A percentile compares a stretch with the other conserved stretches of the same genome.
Evolutionary conservation across 2,113 vertebrate genomes (phyloP).

Genomic region (Mesembrinibis cayennensis): DNA sequence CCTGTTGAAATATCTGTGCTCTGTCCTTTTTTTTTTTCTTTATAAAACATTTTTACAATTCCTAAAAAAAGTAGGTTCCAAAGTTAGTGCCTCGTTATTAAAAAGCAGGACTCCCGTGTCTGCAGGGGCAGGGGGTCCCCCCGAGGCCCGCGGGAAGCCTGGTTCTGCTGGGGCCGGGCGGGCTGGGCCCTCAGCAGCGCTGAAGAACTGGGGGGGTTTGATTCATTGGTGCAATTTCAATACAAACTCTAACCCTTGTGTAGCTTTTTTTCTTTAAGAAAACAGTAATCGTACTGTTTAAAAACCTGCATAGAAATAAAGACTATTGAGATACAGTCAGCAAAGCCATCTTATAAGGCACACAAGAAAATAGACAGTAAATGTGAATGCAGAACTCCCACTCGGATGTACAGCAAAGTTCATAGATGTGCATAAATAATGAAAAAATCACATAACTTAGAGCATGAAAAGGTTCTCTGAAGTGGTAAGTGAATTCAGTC

Average conservation of each 20-base stretch:
- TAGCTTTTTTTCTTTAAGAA: slow-evolving; percentile 68
- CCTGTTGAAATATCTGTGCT: slow-evolving; percentile 55
- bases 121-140: not conserved
- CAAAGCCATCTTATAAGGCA: slow-evolving; percentile 85
- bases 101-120: slow-evolving; percentile 31
- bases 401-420: slow-evolving; percentile 79
- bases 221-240: slow-evolving; percentile 65
- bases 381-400: slow-evolving; percentile 85
- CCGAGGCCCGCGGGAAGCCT: not conserved
- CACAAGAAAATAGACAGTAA: slow-evolving; percentile 88
- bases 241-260: slow-evolving; percentile 76
- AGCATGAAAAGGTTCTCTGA: slow-evolving; percentile 64
- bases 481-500: slow-evolving; percentile 49
- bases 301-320: slow-evolving; percentile 86
- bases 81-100: slow-evolving; percentile 44
- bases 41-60: slow-evolving; percentile 71
- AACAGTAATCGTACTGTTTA: slow-evolving; percentile 76
- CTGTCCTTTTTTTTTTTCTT: not conserved
- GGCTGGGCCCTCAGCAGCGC: slow-evolving; percentile 46
- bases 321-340: slow-evolving; percentile 83
- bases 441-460: slow-evolving; percentile 46
- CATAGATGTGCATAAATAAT: slow-evolving; percentile 80
- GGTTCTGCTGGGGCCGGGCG: not conserved
- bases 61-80: slow-evolving; percentile 65
- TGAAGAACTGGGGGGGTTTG: not conserved